Evolutionary conservation across 2,113 vertebrate genomes (phyloP), one percentile per base, ranked within the genome.

Genomic region (Aviceda subcristata): DNA sequence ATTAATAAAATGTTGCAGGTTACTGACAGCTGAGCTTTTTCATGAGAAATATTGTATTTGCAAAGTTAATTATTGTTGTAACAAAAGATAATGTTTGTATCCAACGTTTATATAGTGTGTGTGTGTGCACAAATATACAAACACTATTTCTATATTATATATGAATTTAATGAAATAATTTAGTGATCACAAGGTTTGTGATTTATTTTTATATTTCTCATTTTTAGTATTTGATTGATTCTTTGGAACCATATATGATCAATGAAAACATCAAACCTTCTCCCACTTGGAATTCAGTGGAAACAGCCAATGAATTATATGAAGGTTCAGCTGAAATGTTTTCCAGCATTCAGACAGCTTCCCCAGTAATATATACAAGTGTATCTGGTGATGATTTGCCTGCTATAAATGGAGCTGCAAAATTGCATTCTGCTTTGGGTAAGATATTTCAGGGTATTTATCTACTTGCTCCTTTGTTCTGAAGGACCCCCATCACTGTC

Each of bases 261-360:
- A 82, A 71, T 74, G 96, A 96, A 91, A 96, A 95, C 39, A 64
- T 74, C 18, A 91, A 83, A 81, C 94, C 95, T 46, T 76, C 92
- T 84, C 67, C 92, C 43, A 12, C 39, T 48, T 95, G 74, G 60
- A 86, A 92, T 87, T 68, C 60, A 80, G 46, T 92, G 92, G 96
- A 98, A 89, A 74, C 84, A 66, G 90, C 89, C 79, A 92, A 96
- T 56, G 96, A 77, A 46, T 97, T 98, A 30, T 98, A 98, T 80
- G 98, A 99, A 97, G 98, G 99, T 72, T 98, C 98, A 34, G 98
- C 97, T 84, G 98, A 99, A 67, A 96, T 98, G 82, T 97, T 97
- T 96, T 95, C 97, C 46, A 97, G 98, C 87, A 91, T 98, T 48
- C 98, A 98, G 24, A 97, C 98, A 3, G 75, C 95, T 83, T 98